Conservation (phyloP, 2,797 vertebrate genomes). For the Margarornis squamiger region DNA sequence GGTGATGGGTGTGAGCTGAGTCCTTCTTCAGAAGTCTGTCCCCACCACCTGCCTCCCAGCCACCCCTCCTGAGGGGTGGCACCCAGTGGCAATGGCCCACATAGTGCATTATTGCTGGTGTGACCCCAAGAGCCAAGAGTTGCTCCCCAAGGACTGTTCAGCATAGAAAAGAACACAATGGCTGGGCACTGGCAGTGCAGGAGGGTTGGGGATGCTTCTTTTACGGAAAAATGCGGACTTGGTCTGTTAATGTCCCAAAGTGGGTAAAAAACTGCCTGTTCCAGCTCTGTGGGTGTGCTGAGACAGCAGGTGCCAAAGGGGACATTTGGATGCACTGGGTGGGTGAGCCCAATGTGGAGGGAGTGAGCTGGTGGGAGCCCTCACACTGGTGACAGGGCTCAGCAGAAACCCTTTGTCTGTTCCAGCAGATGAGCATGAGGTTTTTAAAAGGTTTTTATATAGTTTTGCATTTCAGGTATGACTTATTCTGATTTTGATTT, state of each 20-base stretch:
- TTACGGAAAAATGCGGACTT: background rate
- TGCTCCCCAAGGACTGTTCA: background rate
- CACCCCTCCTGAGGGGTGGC: background rate
- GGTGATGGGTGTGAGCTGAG: background rate
- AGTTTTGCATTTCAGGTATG: slow-evolving; percentile 62
- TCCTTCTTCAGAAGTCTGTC: background rate
- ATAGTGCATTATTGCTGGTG: background rate
- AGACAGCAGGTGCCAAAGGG: background rate
- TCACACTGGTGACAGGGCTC: background rate
- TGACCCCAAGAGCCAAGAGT: background rate
- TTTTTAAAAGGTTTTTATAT: slow-evolving; percentile 68
- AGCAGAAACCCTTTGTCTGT: background rate
- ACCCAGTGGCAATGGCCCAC: background rate
- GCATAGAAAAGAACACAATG: background rate
- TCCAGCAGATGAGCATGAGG: background rate
- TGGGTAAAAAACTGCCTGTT: background rate
- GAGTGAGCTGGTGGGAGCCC: background rate
- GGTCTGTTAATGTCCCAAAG: background rate
- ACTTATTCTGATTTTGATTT: slow-evolving; percentile 47
- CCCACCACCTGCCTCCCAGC: background rate
- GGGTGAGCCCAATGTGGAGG: background rate
- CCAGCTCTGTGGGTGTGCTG: background rate
- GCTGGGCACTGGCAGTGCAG: fast-evolving
- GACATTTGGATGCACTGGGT: background rate
- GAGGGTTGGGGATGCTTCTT: background rate